These are phyloP conservation scores for Neotoxoptera formosana DNA, from an alignment of 1,140 invertebrate genomes.

Conservation along the genomic window DNA sequence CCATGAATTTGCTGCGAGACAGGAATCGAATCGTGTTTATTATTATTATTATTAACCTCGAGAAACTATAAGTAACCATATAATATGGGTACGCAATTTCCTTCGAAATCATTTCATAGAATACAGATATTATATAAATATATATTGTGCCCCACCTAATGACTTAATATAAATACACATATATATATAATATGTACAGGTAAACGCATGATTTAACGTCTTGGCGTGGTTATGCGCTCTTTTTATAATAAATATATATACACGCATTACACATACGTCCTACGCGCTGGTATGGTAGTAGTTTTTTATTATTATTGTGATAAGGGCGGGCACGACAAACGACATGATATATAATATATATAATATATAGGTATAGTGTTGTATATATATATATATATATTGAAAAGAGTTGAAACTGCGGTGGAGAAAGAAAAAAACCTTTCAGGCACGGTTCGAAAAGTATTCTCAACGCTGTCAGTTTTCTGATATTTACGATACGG, in stretches of 20 bases:
- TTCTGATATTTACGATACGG: slow-evolving; percentile 33
- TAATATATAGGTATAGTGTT: neutral
- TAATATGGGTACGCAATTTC: neutral
- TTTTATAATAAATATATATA: neutral
- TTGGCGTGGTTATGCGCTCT: neutral
- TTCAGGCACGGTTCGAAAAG: neutral
- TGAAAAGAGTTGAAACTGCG: neutral
- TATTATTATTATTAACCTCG: neutral
- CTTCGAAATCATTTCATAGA: neutral
- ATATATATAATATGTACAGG: neutral
- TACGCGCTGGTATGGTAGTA: neutral
- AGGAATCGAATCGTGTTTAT: neutral
- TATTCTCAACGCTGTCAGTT: slow-evolving; percentile 4
- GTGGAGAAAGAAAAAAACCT: neutral
- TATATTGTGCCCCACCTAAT: neutral
- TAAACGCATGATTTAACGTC: neutral
- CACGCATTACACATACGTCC: neutral
- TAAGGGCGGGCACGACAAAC: neutral
- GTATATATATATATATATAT: neutral
- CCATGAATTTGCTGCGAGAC: neutral
- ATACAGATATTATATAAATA: neutral
- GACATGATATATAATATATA: neutral
- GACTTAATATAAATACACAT: neutral
- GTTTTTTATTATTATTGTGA: neutral
- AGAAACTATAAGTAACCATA: neutral